phyloP scores from a whole-genome alignment of 2,797 vertebrate species.

The Gastrophryne carolinensis region DNA sequence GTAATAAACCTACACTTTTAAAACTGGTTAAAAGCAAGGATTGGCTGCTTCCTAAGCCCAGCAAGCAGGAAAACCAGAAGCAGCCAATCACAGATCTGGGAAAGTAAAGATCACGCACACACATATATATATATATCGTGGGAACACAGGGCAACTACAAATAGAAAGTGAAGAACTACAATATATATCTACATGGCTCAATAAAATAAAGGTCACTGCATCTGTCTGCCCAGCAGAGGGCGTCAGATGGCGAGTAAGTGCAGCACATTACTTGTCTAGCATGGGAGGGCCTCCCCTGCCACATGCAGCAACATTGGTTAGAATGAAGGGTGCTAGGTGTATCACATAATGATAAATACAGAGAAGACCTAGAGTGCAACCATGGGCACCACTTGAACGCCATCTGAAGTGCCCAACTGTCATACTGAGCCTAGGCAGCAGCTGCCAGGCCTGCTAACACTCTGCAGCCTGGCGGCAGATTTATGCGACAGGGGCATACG shows the following conservation, averaged over 20 bases:
- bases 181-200: conserved; percentile 52
- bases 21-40: conserved; percentile 63
- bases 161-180: conserved; percentile 45
- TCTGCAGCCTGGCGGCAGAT: not conserved
- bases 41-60: not conserved
- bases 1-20: conserved; percentile 79
- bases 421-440: not conserved
- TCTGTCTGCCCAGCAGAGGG: not conserved
- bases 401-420: not conserved
- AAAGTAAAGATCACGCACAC: not conserved
- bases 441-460: not conserved
- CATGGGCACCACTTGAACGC: not conserved
- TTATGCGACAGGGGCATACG: not conserved
- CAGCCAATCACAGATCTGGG: not conserved
- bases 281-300: not conserved
- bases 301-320: conserved; percentile 2
- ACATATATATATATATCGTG: conserved; percentile 34
- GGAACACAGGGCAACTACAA: conserved; percentile 46
- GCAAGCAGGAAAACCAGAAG: not conserved
- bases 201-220: conserved; percentile 18
- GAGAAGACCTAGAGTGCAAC: not conserved
- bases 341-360: not conserved
- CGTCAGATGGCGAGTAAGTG: conserved; percentile 23
- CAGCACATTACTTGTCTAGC: conserved; percentile 22
- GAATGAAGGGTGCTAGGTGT: not conserved